Base-by-base conservation (phyloP, 1,140 invertebrate genomes). In the Cecropterus lyciades region DNA sequence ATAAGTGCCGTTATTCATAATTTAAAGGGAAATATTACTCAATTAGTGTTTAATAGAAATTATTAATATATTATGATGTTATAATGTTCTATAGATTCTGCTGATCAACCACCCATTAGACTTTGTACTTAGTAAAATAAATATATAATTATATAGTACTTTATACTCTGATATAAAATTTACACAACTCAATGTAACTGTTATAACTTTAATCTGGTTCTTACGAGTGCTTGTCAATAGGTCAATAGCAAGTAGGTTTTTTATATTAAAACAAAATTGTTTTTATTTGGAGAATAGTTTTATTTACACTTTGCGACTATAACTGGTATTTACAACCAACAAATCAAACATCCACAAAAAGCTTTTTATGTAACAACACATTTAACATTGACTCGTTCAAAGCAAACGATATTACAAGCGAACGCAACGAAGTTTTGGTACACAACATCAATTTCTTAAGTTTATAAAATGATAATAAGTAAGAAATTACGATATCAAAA, bases 241-340 rank as follows among this genome's bases (percentile, higher is more conserved):
- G 40, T n/a, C n/a, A n/a, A n/a, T n/a, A n/a, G n/a, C n/a, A 16
- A 33, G 30, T 9, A 37, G 76, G 64, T n/a, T 74, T 79, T 59
- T 67, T 75, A 73, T 75, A 83, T 78, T 79, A 74, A 82, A 78
- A 82, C 60, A 75, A 64, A 59, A 59, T 48, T 77, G 67, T 79
- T 72, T 72, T 81, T 81, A 78, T 75, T 83, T 85, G 75, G 76
- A 88, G 85, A 88, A 89, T 87, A 87, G 76, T 87, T 87, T 87
- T 87, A 89, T 89, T 89, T 89, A 87, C 87, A 89, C 72, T 79
- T 85, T 79, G 30, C 30, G 30, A 33, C 68, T 78, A 75, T 75
- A 72, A 46, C 75, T 77, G 64, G 49, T 84, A 80, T 87, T 70
- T 83, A 87, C 79, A 88, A 77, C 68, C 70, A 73, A 84, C 72